Base-by-base conservation (phyloP, 2,888 invertebrate genomes). In the Acleris emargana region DNA sequence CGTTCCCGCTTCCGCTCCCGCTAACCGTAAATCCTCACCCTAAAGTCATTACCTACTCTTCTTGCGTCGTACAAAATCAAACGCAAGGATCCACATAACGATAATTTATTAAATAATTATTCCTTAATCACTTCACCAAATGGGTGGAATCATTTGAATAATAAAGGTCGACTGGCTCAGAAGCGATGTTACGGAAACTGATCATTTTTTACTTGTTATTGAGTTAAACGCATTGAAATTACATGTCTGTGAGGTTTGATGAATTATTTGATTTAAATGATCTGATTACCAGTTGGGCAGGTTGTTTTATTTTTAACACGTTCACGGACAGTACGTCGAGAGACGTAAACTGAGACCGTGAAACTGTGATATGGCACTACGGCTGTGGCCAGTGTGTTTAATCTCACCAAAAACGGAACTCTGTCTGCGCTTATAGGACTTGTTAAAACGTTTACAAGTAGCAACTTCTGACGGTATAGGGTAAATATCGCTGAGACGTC, bases 51-150 rank as follows among this genome's bases (percentile, higher is more conserved):
- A 64, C 53, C 18, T 50, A 32, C 28, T 59, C 54, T 47, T 52
- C 63, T 59, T 42, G 55, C 25, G n/a, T 25, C 43, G 42, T n/a
- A 59, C 18, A 47, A 49, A 52, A 50, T 54, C 59, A 64, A 64
- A 58, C 47, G 58, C 7, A 20, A 49, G 22, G 59, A 38, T 22
- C 43, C 64, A 42, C 20, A 53, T 47, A 54, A 42, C 25, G 9
- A 43, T 60, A 64, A 59, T 60, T 60, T 50, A 59, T 55, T 28
- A 55, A 45, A 64, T 64, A 60, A 64, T 64, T 45, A 32, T 49
- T 50, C n/a, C 58, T 63, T 58, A 64, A 64, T 64, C 47, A 59
- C 49, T 11, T 20, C n/a, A 9, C 49, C 53, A 64, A 54, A 59
- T 64, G 54, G 49, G 42, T 54, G 54, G 43, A 59, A 60, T 38